phyloP scores from a whole-genome alignment of 2,797 vertebrate species.

The Anguilla megastoma region DNA sequence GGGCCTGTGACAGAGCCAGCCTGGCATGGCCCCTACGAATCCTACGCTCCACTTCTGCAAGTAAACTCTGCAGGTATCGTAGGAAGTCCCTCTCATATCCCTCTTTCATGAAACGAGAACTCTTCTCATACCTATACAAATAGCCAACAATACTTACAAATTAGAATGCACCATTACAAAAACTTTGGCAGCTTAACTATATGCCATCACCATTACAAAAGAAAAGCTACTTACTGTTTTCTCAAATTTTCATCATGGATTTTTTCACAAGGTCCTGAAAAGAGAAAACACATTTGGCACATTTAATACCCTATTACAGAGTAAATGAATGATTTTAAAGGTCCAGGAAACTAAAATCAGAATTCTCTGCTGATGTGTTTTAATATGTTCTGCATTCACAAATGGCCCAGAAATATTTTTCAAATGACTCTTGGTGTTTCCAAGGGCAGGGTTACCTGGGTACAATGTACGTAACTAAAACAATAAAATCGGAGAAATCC shows the following conservation, averaged over 20 bases:
- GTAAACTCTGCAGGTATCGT: conserved; percentile 91
- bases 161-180: neutral
- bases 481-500: too few relatives aligned
- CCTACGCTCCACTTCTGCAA: conserved; percentile 94
- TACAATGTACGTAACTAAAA: too few relatives aligned
- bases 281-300: conserved; percentile 21
- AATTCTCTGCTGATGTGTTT: too few relatives aligned
- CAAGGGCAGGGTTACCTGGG: too few relatives aligned
- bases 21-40: conserved; percentile 95
- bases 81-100: conserved; percentile 97
- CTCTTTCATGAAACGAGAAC: conserved; percentile 96
- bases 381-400: too few relatives aligned
- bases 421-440: too few relatives aligned
- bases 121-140: conserved; percentile 89
- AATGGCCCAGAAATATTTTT: too few relatives aligned
- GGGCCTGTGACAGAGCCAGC: conserved; percentile 92
- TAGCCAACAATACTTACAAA: neutral
- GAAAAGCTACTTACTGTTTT: conserved; percentile 81
- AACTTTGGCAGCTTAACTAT: neutral
- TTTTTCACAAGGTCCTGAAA: conserved; percentile 96
- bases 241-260: conserved; percentile 98
- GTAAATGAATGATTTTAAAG: neutral
- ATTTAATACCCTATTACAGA: neutral
- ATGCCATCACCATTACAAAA: neutral
- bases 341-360: too few relatives aligned